These are phyloP conservation scores for Ciona savignyi DNA, from an alignment of 23 tunicate genomes.

Conservation along the genomic window DNA sequence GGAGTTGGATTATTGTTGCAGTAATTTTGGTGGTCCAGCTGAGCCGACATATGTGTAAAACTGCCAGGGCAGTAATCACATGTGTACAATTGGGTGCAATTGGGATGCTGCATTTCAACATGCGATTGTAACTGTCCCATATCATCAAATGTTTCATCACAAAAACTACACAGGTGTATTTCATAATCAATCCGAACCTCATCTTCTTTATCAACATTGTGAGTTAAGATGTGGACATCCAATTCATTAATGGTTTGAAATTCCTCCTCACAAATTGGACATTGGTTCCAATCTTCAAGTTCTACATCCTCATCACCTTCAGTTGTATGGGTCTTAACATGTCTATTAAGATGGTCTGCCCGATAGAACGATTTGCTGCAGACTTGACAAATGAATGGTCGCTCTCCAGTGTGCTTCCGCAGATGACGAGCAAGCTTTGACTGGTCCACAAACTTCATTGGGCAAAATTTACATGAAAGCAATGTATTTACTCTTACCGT, in stretches of 20 bases:
- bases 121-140: not conserved
- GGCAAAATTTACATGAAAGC: not conserved
- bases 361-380: slow-evolving; percentile 1
- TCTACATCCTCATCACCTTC: not conserved
- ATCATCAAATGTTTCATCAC: not conserved
- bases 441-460: not conserved
- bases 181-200: not conserved
- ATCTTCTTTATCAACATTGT: not conserved
- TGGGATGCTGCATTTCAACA: not conserved
- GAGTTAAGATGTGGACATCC: not conserved
- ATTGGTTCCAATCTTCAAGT: not conserved
- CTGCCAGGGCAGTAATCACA: not conserved
- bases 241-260: slow-evolving; percentile 2
- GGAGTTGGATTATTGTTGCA: not conserved
- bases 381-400: not conserved
- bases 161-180: not conserved
- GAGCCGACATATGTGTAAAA: not conserved
- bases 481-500: not conserved
- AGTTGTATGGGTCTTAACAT: not conserved
- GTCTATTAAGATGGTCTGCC: not conserved
- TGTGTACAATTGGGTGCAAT: not conserved
- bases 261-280: not conserved
- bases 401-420: slow-evolving; percentile 2
- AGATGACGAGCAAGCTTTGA: slow-evolving; percentile 4
- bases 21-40: not conserved